Evolutionary conservation across 2,888 invertebrate genomes (phyloP), one percentile per base, ranked within the genome.

Genomic region (Tachina grossa): DNA sequence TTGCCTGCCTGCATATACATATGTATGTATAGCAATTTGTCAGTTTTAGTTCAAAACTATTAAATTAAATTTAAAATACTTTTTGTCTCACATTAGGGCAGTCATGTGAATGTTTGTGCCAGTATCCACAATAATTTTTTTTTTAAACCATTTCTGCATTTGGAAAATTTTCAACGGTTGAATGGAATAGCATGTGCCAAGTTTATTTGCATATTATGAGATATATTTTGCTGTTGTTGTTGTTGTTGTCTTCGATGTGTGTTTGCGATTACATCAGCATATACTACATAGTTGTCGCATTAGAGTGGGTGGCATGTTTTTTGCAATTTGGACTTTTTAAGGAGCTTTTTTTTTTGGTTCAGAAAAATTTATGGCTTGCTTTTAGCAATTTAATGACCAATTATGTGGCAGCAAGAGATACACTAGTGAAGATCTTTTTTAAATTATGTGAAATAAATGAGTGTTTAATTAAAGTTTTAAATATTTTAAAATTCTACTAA

Each of bases 181-280:
- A 59, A 53, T 75, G 69, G 69, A 75, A 51, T 75, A 82, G 78
- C 82, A 71, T 85, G 85, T 85, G 85, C 82, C 85, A 82, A 66
- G 59, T 71, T 76, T 75, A 85, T 85, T 85, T 85, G 75, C 78
- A 85, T 85, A 75, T 82, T 79, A 75, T 82, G 78, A 79, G 74
- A 82, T 66, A 82, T 45, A 75, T 68, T 19, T 59, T 43, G n/a
- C n/a, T n/a, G 11, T 39, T 63, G 49, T 6, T 49, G 6, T 39
- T 76, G 31, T 45, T 6, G 14, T 11, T 39, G 16, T 31, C n/a
- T 66, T 14, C 9, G n/a, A 16, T 61, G 49, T 43, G 13, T 19
- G 4, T 22, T 22, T 72, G 19, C 16, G 59, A 59, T 72, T 63
- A 39, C 19, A 55, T 71, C 79, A 63, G 16, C 53, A 63, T 68